A percentile compares a stretch with the other conserved stretches of the same genome.
These are phyloP conservation scores for Lepidonotus clava DNA, from an alignment of 2,888 invertebrate species.

Conservation along the genomic window DNA sequence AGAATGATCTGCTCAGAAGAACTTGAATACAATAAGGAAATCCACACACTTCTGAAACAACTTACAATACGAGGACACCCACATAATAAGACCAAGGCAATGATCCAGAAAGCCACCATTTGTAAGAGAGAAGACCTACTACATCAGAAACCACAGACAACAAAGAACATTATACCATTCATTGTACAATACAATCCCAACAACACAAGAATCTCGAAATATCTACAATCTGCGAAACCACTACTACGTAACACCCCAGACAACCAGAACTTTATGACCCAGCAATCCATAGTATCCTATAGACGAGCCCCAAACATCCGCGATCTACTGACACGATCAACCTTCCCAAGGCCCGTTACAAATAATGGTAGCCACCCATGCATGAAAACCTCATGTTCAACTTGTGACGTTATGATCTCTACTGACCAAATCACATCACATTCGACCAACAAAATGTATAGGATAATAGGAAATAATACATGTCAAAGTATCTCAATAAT, in stretches of 20 bases:
- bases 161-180: not conserved
- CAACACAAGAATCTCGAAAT: not conserved
- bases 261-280: not conserved
- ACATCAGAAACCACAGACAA: not conserved
- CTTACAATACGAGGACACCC: not conserved
- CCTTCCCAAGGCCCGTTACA: not conserved
- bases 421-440: not conserved
- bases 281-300: not conserved
- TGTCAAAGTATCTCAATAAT: not conserved
- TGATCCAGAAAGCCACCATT: not conserved
- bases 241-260: not conserved
- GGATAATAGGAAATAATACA: not conserved
- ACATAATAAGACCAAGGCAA: not conserved
- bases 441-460: not conserved
- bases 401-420: not conserved
- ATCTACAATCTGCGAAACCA: not conserved
- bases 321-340: not conserved
- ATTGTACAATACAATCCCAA: not conserved
- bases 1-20: slow-evolving; percentile 1
- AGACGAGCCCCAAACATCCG: not conserved
- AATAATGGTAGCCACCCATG: not conserved
- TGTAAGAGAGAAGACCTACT: not conserved
- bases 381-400: not conserved
- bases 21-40: not conserved
- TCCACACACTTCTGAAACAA: not conserved